These are phyloP conservation scores for Anthopleura xanthogrammica DNA, from an alignment of 92 coral and sea anemone genomes.

Conservation along the genomic window DNA sequence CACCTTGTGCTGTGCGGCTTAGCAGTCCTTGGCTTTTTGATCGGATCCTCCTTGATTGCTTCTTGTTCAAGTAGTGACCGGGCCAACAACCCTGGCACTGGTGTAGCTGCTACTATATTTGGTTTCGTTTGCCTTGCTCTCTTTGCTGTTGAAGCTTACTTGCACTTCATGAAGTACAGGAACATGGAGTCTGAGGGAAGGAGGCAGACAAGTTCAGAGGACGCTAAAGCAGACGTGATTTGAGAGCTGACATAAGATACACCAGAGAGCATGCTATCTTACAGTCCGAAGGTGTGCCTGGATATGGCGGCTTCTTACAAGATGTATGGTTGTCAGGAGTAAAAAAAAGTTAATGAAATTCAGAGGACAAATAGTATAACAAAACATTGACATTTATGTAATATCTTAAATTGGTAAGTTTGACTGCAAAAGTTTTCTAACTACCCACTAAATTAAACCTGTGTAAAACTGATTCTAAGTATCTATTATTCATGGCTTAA, in stretches of 20 bases:
- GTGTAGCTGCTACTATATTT: slow-evolving; percentile 77
- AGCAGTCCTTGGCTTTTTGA: slow-evolving; percentile 67
- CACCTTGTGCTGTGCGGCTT: slow-evolving; percentile 49
- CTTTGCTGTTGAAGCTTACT: slow-evolving; percentile 67
- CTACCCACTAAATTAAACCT: no score
- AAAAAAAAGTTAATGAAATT: not conserved
- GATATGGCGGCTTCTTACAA: not conserved
- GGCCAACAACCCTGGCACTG: slow-evolving; percentile 46
- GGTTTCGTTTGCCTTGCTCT: slow-evolving; percentile 62
- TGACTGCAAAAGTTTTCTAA: no score
- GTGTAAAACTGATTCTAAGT: no score
- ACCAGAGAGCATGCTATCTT: not conserved
- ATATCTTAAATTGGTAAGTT: not conserved
- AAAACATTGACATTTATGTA: not conserved
- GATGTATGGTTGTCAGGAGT: not conserved
- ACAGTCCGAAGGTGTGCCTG: not conserved
- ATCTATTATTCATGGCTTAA: no score
- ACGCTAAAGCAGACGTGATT: slow-evolving; percentile 34
- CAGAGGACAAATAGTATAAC: not conserved
- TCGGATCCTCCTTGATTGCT: slow-evolving; percentile 62
- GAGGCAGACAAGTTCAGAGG: slow-evolving; percentile 49
- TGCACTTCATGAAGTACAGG: slow-evolving; percentile 62
- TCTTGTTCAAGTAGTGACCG: slow-evolving; percentile 32
- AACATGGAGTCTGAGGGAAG: slow-evolving; percentile 66
- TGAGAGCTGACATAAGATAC: not conserved